These are phyloP conservation scores for Globicephala melas DNA, from an alignment of 2,113 vertebrate species.

Conservation along the genomic window DNA sequence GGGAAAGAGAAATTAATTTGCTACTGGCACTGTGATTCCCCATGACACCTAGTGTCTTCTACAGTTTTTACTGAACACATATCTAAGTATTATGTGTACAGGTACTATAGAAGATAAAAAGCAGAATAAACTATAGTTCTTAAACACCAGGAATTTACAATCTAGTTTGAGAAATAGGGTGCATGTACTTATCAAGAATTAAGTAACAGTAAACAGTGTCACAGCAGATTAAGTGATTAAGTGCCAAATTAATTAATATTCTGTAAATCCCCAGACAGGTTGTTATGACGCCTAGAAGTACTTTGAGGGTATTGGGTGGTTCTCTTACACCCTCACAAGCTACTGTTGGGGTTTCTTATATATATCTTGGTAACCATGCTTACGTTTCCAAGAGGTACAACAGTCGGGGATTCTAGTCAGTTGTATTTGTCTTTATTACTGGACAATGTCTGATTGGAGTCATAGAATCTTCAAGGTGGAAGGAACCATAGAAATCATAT, in stretches of 20 bases:
- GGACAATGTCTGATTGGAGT: not conserved
- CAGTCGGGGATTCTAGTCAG: not conserved
- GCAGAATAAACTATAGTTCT: not conserved
- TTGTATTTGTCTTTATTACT: not conserved
- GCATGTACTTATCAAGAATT: not conserved
- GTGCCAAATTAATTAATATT: not conserved
- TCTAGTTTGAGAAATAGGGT: not conserved
- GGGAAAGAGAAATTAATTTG: not conserved
- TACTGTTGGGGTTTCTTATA: not conserved
- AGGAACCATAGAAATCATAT: not conserved
- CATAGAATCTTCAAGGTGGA: not conserved
- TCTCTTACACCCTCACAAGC: not conserved
- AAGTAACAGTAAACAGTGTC: not conserved
- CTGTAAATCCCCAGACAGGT: not conserved
- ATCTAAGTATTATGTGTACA: not conserved
- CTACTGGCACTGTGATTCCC: not conserved
- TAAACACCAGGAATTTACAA: not conserved
- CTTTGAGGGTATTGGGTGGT: not conserved
- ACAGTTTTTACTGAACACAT: not conserved
- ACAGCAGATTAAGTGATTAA: not conserved
- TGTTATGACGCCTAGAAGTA: not conserved
- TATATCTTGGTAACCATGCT: not conserved
- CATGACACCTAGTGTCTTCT: not conserved
- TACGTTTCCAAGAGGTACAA: not conserved
- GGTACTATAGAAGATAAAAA: not conserved